Base-by-base conservation (phyloP, 2,113 vertebrate species). In the Ictidomys tridecemlineatus region DNA sequence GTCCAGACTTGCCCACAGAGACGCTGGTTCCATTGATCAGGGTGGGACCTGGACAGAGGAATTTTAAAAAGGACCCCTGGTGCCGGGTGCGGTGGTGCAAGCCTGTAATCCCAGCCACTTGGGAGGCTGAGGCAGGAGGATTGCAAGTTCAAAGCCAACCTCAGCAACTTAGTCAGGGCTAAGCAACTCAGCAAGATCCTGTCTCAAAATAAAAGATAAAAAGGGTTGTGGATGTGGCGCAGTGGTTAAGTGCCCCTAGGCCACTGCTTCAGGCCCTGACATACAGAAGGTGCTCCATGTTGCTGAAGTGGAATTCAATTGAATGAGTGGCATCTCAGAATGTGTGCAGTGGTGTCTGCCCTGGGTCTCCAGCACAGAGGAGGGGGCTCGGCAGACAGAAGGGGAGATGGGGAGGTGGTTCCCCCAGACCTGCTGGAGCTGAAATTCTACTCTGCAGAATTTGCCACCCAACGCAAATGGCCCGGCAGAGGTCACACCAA, bases 371-470 rank as follows among this genome's bases (percentile, higher is more conserved):
- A 13, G 65, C n/a, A 4, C 45, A 83, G 26, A 91, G 22, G 39
- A 39, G 4, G 11, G 32, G 18, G 32, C 12, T 30, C 56, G 3
- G 7, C 78, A 73, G 39, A 77, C 24, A 51, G 18, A n/a, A 24
- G 0, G 24, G 17, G 7, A 76, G 24, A 84, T 26, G 28, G 28
- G 3, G 24, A 2, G 16, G 26, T 0, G 53, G 16, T 22, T 2
- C 56, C 14, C 58, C 10, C 3, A 72, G 32, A 10, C 8, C 48
- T 45, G 58, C 77, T 56, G 73, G 22, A 48, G n/a, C 79, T 32
- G 20, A 20, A 88, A 86, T 56, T 30, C 45, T 30, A 56, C 37
- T 53, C 39, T 48, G 69, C 76, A 82, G 39, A 45, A 8, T 30
- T 45, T 2, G 17, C 39, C 13, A 39, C 12, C 26, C 56, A 37